Conservation (phyloP, 2,888 invertebrate genomes). For the Clanis bilineata region DNA sequence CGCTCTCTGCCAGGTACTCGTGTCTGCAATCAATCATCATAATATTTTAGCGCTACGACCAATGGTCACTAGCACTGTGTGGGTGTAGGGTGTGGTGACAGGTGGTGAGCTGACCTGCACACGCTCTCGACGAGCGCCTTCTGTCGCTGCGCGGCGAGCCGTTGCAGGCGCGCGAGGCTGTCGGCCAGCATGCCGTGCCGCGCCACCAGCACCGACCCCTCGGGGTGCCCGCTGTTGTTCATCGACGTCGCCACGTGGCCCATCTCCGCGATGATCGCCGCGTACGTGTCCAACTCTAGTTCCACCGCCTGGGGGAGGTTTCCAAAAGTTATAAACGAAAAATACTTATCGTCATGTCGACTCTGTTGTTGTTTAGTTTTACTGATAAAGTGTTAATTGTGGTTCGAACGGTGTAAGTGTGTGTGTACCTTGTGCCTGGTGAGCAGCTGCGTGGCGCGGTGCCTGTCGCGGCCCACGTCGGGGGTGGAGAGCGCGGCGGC, state of each 20-base stretch:
- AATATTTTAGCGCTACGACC: neutral
- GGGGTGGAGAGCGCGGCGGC: slow-evolving; percentile 90
- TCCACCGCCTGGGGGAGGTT: slow-evolving; percentile 89
- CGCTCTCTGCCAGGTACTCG: slow-evolving; percentile 94
- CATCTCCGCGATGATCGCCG: slow-evolving; percentile 95
- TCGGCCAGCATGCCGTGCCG: slow-evolving; percentile 89
- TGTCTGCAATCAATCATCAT: slow-evolving; percentile 77
- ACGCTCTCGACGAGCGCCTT: slow-evolving; percentile 95
- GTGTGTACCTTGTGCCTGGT: slow-evolving; percentile 94
- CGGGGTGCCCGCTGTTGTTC: slow-evolving; percentile 91
- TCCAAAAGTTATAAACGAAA: no score
- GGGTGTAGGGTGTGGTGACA: no score
- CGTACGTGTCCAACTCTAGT: slow-evolving; percentile 94
- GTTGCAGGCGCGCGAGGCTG: slow-evolving; percentile 90
- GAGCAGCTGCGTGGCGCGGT: slow-evolving; percentile 94
- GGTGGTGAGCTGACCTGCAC: slow-evolving; percentile 73
- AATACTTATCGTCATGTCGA: no score
- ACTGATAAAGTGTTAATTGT: no score
- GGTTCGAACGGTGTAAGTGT: no score
- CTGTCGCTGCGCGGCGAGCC: slow-evolving; percentile 89
- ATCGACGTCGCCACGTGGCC: slow-evolving; percentile 92
- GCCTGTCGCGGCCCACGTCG: slow-evolving; percentile 94
- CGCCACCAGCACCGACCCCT: slow-evolving; percentile 89
- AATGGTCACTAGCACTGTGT: no score
- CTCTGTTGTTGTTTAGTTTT: neutral